phyloP scores from a whole-genome alignment of 2,797 vertebrate genomes.

The Pantherophis vulpinus region DNA sequence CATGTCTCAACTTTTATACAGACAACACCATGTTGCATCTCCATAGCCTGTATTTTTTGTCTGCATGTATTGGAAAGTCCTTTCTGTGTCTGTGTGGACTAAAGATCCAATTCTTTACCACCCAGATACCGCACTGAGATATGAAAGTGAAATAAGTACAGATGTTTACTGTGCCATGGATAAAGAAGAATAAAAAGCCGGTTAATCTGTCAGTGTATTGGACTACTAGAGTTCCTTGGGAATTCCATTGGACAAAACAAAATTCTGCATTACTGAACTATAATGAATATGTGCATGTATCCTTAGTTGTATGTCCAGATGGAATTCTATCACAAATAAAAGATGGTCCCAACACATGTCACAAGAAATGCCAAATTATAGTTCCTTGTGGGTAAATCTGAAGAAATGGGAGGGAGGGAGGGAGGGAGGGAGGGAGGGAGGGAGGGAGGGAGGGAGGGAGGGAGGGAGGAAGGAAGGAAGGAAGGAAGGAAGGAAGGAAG shows the following conservation, averaged over 20 bases:
- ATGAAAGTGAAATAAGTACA: background rate
- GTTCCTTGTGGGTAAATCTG: background rate
- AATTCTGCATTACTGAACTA: background rate
- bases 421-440: background rate
- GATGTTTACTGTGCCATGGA: background rate
- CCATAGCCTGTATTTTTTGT: background rate
- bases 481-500: no score
- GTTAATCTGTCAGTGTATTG: background rate
- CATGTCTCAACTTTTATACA: background rate
- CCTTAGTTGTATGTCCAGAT: background rate
- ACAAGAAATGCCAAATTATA: background rate
- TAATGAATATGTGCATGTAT: background rate
- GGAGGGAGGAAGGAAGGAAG: background rate
- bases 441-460: no score
- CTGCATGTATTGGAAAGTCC: background rate
- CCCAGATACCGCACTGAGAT: background rate
- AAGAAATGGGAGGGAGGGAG: background rate
- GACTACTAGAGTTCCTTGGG: background rate
- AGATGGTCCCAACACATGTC: background rate
- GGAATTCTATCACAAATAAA: background rate
- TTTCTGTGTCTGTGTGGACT: background rate
- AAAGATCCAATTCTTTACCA: background rate
- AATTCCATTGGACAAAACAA: background rate
- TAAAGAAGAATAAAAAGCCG: background rate
- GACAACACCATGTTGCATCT: background rate